These are phyloP conservation scores for Salvelinus fontinalis DNA, from an alignment of 2,113 vertebrate genomes.

Conservation along the genomic window DNA sequence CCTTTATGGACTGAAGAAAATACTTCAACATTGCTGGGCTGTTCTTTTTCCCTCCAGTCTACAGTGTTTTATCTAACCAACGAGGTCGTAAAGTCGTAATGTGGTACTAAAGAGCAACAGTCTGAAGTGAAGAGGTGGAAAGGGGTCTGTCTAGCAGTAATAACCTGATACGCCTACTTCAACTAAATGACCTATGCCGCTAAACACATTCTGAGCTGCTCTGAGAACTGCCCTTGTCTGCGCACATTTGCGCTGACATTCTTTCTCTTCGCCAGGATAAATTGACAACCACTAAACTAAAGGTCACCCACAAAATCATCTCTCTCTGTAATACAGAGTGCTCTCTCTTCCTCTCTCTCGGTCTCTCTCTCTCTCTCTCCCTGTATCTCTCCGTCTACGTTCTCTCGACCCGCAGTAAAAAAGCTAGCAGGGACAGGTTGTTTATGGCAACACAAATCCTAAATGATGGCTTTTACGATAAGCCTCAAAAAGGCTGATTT, in stretches of 20 bases:
- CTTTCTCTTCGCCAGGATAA: conserved; percentile 22
- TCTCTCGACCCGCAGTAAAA: conserved; percentile 11
- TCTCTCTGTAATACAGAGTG: not conserved
- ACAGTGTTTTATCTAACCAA: no score
- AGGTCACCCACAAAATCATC: conserved; percentile 33
- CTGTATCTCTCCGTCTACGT: conserved; percentile 8
- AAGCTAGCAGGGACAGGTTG: conserved; percentile 16
- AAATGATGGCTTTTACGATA: conserved; percentile 37
- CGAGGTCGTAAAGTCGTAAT: not conserved
- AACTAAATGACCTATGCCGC: conserved; percentile 26
- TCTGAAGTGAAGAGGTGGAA: not conserved
- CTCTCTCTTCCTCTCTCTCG: not conserved
- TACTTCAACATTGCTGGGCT: no score
- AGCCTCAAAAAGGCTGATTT: conserved; percentile 35
- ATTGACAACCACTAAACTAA: conserved; percentile 45
- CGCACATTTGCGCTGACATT: conserved; percentile 9
- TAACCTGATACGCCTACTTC: conserved; percentile 36
- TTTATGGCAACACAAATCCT: conserved; percentile 38
- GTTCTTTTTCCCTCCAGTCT: not conserved
- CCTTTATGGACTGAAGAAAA: no score
- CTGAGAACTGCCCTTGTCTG: conserved; percentile 24
- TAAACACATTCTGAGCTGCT: conserved; percentile 23
- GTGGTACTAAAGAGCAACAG: not conserved
- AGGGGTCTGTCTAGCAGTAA: conserved; percentile 32
- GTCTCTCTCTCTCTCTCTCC: not conserved